Evolutionary conservation across 2,113 vertebrate species (phyloP).

Genomic region (Dolichotis patagonum): DNA sequence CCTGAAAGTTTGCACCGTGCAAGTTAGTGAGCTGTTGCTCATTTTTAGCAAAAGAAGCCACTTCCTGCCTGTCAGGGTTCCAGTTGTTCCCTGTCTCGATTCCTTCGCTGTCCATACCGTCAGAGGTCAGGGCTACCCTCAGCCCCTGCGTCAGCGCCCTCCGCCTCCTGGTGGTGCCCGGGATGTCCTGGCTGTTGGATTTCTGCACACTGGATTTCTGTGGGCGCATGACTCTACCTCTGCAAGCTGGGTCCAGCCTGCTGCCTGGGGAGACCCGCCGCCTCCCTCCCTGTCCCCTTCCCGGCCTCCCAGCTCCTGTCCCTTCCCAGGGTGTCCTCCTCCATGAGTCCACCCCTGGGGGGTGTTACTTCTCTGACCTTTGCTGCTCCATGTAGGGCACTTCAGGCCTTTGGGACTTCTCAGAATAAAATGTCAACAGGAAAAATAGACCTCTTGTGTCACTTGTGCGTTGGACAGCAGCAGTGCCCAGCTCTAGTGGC

Average conservation of each 20-base stretch:
- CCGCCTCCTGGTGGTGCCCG: neutral
- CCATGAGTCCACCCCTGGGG: neutral
- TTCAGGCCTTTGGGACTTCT: neutral
- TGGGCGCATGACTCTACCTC: no score
- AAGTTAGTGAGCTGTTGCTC: accelerated
- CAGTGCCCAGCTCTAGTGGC: accelerated
- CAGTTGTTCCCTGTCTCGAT: neutral
- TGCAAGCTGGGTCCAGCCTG: neutral
- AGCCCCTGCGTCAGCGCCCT: accelerated
- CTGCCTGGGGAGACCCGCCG: no score
- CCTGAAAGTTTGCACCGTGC: neutral
- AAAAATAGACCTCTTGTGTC: neutral
- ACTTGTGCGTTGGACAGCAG: neutral
- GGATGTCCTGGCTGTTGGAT: no score
- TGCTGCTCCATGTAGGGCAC: neutral
- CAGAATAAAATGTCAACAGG: neutral
- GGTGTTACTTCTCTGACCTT: neutral
- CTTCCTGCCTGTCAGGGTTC: neutral
- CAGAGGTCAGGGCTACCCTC: neutral
- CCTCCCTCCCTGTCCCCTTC: neutral
- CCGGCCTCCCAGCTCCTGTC: no score
- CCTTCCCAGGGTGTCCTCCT: neutral
- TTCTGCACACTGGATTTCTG: neutral
- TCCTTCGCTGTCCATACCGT: accelerated
- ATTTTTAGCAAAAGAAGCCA: neutral